A percentile compares a stretch with the other conserved stretches of the same genome.
phyloP scores from a whole-genome alignment of 2,113 vertebrate genomes.

The Cyanoramphus novaezelandiae region DNA sequence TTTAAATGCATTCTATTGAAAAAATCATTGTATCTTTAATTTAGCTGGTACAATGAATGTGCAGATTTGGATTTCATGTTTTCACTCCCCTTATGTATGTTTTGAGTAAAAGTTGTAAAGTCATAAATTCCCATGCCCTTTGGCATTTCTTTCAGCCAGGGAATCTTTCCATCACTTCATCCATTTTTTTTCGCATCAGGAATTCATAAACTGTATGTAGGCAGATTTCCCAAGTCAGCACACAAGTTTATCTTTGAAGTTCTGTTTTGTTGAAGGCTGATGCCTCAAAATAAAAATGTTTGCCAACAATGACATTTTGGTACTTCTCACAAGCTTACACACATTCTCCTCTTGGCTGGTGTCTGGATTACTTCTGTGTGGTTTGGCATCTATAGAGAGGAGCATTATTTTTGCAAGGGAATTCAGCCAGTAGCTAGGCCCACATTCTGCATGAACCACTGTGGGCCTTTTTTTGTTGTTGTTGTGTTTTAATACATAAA shows the following conservation, averaged over 20 bases:
- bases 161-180: neutral
- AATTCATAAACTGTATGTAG: neutral
- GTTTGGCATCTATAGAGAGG: neutral
- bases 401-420: neutral
- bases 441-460: neutral
- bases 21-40: neutral
- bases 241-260: neutral
- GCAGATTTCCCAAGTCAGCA: neutral
- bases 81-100: accelerated
- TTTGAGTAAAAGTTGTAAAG: neutral
- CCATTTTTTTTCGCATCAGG: neutral
- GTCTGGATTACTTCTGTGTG: neutral
- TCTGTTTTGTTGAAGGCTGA: neutral
- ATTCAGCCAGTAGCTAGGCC: neutral
- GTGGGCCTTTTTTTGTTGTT: neutral
- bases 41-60: neutral
- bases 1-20: neutral
- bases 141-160: neutral
- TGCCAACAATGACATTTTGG: neutral
- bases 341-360: neutral
- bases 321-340: neutral
- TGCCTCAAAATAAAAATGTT: neutral
- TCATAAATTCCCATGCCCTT: neutral
- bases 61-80: neutral
- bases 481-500: neutral